These are phyloP conservation scores for Garra rufa DNA, from an alignment of 2,113 vertebrate species.

Conservation along the genomic window DNA sequence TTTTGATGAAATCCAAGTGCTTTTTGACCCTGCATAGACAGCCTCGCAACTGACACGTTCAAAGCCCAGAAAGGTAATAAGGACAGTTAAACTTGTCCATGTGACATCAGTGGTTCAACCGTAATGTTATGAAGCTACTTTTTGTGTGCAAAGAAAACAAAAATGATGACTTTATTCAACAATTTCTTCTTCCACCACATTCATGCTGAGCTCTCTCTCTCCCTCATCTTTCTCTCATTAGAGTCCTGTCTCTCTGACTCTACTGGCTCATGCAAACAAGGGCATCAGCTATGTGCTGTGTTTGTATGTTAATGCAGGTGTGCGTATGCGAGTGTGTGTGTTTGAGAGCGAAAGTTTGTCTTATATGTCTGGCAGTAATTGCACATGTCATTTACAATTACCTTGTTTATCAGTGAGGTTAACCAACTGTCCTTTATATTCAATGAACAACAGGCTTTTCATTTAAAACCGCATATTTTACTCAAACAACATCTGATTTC, in stretches of 20 bases:
- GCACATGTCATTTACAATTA: constrained; percentile 32
- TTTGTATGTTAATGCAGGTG: constrained; percentile 39
- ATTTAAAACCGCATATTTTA: constrained; percentile 14
- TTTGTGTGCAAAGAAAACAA: too few species aligned
- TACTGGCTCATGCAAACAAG: constrained; percentile 16
- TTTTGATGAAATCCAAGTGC: too few species aligned
- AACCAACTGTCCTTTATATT: constrained; percentile 24
- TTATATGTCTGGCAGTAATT: constrained; percentile 10
- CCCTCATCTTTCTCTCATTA: constrained; percentile 64
- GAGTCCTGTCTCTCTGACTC: constrained; percentile 15
- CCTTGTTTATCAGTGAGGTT: constrained; percentile 30
- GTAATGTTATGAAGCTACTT: too few species aligned
- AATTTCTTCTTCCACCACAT: neutral
- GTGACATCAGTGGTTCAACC: too few species aligned
- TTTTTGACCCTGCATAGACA: too few species aligned
- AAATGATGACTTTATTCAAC: too few species aligned
- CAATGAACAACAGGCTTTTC: constrained; percentile 4
- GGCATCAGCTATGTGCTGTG: constrained; percentile 31
- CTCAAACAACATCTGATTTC: neutral
- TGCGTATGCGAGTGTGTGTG: neutral
- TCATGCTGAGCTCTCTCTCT: constrained; percentile 13
- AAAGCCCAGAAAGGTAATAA: too few species aligned
- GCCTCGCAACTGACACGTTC: too few species aligned
- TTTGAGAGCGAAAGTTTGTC: constrained; percentile 35
- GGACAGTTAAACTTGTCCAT: too few species aligned